These are phyloP conservation scores for Nemoura dubitans DNA, from an alignment of 2,888 invertebrate genomes.

Conservation along the genomic window DNA sequence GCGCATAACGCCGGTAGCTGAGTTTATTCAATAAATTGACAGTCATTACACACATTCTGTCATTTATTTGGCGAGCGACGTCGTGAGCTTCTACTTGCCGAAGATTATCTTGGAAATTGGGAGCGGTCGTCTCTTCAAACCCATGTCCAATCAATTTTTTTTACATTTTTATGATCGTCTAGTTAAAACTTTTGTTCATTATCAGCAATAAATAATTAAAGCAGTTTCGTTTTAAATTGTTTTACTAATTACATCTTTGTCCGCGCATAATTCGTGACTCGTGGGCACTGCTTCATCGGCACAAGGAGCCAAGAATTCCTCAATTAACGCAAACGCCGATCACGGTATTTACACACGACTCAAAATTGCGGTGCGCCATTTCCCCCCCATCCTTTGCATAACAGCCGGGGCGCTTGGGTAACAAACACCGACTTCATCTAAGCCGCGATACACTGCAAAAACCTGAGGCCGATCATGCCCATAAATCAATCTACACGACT, in stretches of 20 bases:
- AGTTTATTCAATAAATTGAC: background rate
- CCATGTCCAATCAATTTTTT: background rate
- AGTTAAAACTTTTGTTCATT: conserved; percentile 9
- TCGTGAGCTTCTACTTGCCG: background rate
- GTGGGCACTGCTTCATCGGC: background rate
- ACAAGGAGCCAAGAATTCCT: background rate
- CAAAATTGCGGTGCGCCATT: background rate
- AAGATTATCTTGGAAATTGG: background rate
- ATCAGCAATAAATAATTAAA: background rate
- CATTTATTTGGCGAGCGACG: background rate
- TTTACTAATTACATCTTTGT: background rate
- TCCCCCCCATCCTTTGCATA: background rate
- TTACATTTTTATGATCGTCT: background rate
- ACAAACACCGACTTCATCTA: too few relatives aligned
- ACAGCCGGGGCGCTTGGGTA: background rate
- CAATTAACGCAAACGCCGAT: background rate
- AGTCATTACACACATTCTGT: background rate
- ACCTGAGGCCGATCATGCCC: background rate
- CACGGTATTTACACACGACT: background rate
- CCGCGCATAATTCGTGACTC: background rate
- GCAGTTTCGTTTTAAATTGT: background rate
- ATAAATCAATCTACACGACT: background rate
- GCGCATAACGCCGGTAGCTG: background rate
- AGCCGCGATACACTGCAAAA: background rate
- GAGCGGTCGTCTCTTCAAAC: background rate